phyloP scores from a whole-genome alignment of 1,140 invertebrate genomes.

The Lordiphosa clarofinis region DNA sequence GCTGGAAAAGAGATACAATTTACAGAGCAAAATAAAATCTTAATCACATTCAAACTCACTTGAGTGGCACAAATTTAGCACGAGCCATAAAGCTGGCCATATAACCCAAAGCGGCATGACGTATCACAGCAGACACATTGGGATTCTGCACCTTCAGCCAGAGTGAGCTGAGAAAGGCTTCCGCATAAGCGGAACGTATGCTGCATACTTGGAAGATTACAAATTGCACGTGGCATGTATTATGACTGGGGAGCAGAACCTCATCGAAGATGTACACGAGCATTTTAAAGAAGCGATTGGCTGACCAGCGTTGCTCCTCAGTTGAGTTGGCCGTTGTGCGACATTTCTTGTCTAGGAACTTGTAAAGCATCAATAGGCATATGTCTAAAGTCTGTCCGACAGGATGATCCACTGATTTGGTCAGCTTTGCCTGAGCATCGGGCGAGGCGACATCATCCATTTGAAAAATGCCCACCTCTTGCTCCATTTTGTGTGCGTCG shows the following conservation, averaged over 20 bases:
- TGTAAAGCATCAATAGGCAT: slow-evolving; percentile 83
- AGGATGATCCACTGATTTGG: slow-evolving; percentile 59
- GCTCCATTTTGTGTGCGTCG: slow-evolving; percentile 64
- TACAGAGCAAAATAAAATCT: no score
- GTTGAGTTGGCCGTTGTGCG: slow-evolving; percentile 20
- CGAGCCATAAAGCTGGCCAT: slow-evolving; percentile 88
- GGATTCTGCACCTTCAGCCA: slow-evolving; percentile 88
- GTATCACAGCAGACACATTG: slow-evolving; percentile 83
- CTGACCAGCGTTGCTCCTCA: slow-evolving; percentile 31
- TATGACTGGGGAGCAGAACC: slow-evolving; percentile 87
- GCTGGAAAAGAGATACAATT: slow-evolving; percentile 35
- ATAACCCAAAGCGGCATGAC: slow-evolving; percentile 87
- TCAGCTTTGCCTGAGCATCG: slow-evolving; percentile 2
- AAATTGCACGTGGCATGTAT: slow-evolving; percentile 89
- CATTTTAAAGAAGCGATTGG: slow-evolving; percentile 70
- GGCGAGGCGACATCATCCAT: slow-evolving; percentile 78
- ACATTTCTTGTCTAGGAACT: slow-evolving; percentile 81
- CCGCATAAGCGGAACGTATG: slow-evolving; percentile 83
- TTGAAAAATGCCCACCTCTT: slow-evolving; percentile 74
- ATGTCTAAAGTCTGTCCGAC: slow-evolving; percentile 84
- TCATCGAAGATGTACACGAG: slow-evolving; percentile 85
- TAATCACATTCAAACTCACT: slow-evolving; percentile 78
- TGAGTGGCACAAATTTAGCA: slow-evolving; percentile 84
- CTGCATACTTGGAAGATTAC: slow-evolving; percentile 88
- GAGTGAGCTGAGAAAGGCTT: slow-evolving; percentile 86